These are phyloP conservation scores for Ecliptopera silaceata DNA, from an alignment of 2,888 invertebrate genomes.

Conservation along the genomic window DNA sequence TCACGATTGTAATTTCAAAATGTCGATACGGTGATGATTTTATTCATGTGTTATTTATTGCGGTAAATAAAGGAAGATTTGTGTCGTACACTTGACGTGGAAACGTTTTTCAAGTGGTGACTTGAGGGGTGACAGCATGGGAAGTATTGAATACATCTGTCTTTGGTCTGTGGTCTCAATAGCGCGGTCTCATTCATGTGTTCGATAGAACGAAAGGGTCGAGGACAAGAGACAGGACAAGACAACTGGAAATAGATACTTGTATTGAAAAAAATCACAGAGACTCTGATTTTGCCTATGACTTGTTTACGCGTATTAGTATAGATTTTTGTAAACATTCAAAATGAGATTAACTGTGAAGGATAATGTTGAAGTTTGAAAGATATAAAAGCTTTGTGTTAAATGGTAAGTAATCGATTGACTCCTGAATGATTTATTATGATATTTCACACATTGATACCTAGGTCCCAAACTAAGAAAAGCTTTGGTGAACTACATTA, in stretches of 20 bases:
- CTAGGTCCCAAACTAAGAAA: too few relatives aligned
- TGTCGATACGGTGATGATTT: conserved; percentile 60
- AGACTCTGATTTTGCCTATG: conserved; percentile 23
- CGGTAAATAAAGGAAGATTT: conserved; percentile 19
- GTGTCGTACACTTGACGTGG: conserved; percentile 28
- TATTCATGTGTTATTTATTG: conserved; percentile 42
- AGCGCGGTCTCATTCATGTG: conserved; percentile 48
- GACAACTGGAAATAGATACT: conserved; percentile 33
- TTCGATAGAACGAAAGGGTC: conserved; percentile 29
- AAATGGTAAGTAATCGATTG: too few relatives aligned
- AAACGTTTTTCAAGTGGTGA: conserved; percentile 35
- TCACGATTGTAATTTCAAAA: conserved; percentile 82
- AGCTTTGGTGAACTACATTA: too few relatives aligned
- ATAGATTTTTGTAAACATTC: neutral
- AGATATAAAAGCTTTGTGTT: too few relatives aligned
- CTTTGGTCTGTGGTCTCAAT: conserved; percentile 53
- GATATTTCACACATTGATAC: too few relatives aligned
- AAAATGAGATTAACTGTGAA: too few relatives aligned
- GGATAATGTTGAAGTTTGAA: neutral
- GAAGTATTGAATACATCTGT: conserved; percentile 66
- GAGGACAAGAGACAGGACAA: conserved; percentile 21
- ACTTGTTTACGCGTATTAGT: neutral
- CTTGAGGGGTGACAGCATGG: conserved; percentile 45
- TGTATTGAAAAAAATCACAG: conserved; percentile 31
- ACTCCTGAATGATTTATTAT: too few relatives aligned